Percentiles rank a stretch among this genome's conserved stretches.
phyloP scores from a whole-genome alignment of 2,888 invertebrate species.

The Ochropleura leucogaster region DNA sequence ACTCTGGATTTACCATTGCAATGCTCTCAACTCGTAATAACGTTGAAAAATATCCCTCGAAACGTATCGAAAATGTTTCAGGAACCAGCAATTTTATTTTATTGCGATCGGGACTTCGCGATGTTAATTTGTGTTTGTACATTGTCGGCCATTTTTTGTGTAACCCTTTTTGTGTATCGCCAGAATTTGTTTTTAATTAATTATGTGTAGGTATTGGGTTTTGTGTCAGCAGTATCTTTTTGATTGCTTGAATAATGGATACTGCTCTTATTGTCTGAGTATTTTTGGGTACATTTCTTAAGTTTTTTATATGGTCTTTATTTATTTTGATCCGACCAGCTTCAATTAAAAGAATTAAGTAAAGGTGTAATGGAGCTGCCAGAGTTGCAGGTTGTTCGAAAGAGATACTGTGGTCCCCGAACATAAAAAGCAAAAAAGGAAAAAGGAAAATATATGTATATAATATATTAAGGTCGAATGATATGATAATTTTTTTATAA shows the following conservation, averaged over 20 bases:
- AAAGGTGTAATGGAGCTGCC: not conserved
- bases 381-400: too few relatives aligned
- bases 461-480: too few relatives aligned
- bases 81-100: conserved; percentile 41
- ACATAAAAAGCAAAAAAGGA: too few relatives aligned
- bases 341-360: not conserved
- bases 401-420: too few relatives aligned
- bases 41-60: conserved; percentile 42
- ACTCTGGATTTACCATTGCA: conserved; percentile 69
- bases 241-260: conserved; percentile 31
- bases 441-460: too few relatives aligned
- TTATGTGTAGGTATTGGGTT: conserved; percentile 35
- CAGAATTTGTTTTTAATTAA: conserved; percentile 57
- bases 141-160: conserved; percentile 31
- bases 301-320: not conserved
- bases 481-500: too few relatives aligned
- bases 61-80: conserved; percentile 26
- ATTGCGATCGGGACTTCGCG: conserved; percentile 31
- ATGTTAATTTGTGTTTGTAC: conserved; percentile 54
- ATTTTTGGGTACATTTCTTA: not conserved
- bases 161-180: conserved; percentile 45
- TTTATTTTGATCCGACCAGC: not conserved
- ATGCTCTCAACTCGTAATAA: conserved; percentile 64
- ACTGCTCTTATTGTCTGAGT: not conserved
- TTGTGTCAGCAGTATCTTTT: conserved; percentile 33